Percentiles rank a stretch among this genome's conserved stretches.
phyloP scores from a whole-genome alignment of 2,113 vertebrate genomes.

The Bubo blakistoni region DNA sequence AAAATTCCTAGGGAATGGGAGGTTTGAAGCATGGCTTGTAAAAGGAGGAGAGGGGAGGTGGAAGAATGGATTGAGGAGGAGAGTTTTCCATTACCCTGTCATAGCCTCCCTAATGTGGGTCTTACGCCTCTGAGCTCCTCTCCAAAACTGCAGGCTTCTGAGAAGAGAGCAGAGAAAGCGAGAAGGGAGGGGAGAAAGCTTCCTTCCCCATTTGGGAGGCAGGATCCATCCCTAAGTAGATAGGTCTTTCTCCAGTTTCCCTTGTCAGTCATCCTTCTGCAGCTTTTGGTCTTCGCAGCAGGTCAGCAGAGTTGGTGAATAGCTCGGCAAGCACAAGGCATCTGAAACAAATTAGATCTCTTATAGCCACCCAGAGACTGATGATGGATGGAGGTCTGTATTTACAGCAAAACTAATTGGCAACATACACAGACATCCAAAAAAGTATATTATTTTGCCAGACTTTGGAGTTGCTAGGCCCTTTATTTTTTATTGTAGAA shows the following conservation, averaged over 20 bases:
- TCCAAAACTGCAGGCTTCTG: slow-evolving; percentile 36
- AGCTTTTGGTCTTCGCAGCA: slow-evolving; percentile 81
- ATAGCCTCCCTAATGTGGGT: slow-evolving; percentile 40
- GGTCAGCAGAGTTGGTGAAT: slow-evolving; percentile 80
- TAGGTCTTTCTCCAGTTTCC: slow-evolving; percentile 80
- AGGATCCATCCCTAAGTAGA: slow-evolving; percentile 36
- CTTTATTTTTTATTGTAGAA: slow-evolving; percentile 79
- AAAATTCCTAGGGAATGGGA: slow-evolving; percentile 82
- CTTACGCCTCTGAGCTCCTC: slow-evolving; percentile 45
- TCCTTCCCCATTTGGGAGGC: neutral
- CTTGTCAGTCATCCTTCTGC: slow-evolving; percentile 84
- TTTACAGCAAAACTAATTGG: slow-evolving; percentile 99
- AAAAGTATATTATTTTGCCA: slow-evolving; percentile 85
- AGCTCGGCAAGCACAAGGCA: slow-evolving; percentile 81
- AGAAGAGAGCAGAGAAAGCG: slow-evolving; percentile 16
- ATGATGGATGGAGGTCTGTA: slow-evolving; percentile 96
- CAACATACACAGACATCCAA: slow-evolving; percentile 90
- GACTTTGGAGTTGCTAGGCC: slow-evolving; percentile 74
- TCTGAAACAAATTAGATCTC: slow-evolving; percentile 98
- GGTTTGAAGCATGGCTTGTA: slow-evolving; percentile 78
- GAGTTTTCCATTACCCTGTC: slow-evolving; percentile 70
- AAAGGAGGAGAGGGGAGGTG: slow-evolving; percentile 76
- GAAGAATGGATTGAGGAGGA: slow-evolving; percentile 53
- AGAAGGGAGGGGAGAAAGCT: neutral
- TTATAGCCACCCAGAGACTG: slow-evolving; percentile 97